Base-by-base conservation (phyloP, 2,888 invertebrate species). In the Emmelina monodactyla region DNA sequence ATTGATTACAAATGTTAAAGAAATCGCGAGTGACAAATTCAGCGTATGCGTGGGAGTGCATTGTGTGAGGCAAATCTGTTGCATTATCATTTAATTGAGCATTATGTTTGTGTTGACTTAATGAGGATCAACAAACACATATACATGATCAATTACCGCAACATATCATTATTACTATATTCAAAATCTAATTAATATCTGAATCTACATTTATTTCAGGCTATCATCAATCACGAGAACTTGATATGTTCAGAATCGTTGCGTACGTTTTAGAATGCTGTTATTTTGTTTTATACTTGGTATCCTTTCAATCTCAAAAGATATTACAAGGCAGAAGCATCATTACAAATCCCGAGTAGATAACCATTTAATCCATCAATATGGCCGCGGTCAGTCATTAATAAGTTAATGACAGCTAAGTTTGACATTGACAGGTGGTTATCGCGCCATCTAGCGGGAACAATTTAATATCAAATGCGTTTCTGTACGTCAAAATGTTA, bases 371-470 rank as follows among this genome's bases (percentile, higher is more conserved):
- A 61, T 64, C 63, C 59, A 69, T 67, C 68, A 63, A 62, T 60
- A 62, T 57, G 58, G 54, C 48, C 53, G 53, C 55, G 54, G 46
- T 48, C 44, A 47, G 65, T 58, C 67, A 75, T 78, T 75, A 75
- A 73, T 75, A 76, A 65, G 60, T 50, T 70, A 76, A 69, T 72
- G 78, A 79, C 78, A 79, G 72, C 57, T 58, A 51, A 62, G 67
- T 68, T 68, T 73, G 78, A 76, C 76, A 68, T 68, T 73, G 78
- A 76, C 76, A 68, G 75, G 57, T 55, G 53, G 56, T 70, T 78
- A 78, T 78, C 78, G 66, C 72, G 72, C 69, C 70, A 79, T 76
- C 76, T 76, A 72, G 63, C 62, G 68, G 61, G 51, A 68, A 67
- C 68, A 64, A 68, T 69, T 70, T 70, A 68, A 73, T 72, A 72